Percentiles rank a stretch among this genome's conserved stretches.
These are phyloP conservation scores for Drosophila lacicola DNA, from an alignment of 2,888 invertebrate genomes.

Conservation along the genomic window DNA sequence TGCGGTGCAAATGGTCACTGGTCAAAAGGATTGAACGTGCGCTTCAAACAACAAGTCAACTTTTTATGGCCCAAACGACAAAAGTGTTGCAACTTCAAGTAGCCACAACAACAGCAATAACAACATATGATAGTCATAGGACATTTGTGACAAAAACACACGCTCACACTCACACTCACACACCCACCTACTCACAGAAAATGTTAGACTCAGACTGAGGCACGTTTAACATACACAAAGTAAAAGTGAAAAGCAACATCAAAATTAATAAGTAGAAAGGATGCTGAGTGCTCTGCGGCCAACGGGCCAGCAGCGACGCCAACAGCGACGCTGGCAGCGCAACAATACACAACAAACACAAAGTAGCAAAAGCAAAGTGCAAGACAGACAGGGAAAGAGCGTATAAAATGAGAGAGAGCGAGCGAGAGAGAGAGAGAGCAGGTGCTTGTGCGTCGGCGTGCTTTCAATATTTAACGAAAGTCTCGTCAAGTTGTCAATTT, in stretches of 20 bases:
- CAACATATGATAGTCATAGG: conserved; percentile 46
- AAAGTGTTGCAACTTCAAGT: conserved; percentile 32
- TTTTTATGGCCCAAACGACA: conserved; percentile 42
- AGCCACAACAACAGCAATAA: conserved; percentile 32
- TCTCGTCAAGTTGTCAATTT: conserved; percentile 49
- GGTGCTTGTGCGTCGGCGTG: conserved; percentile 56
- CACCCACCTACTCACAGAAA: conserved; percentile 6
- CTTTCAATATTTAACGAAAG: conserved; percentile 71
- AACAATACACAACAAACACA: conserved; percentile 45
- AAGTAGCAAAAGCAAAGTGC: conserved; percentile 41
- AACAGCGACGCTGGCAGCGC: conserved; percentile 36
- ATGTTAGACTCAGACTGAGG: conserved; percentile 29
- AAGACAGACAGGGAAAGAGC: conserved; percentile 31
- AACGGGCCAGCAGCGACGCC: conserved; percentile 36
- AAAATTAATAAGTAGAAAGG: conserved; percentile 81
- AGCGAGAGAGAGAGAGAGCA: conserved; percentile 7
- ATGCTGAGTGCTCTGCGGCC: conserved; percentile 67
- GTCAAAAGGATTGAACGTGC: conserved; percentile 38
- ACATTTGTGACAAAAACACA: conserved; percentile 22
- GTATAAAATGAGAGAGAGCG: conserved; percentile 7
- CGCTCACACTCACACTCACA: conserved; percentile 9
- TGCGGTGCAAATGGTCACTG: conserved; percentile 38
- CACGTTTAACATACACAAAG: conserved; percentile 79
- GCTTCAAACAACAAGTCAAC: conserved; percentile 39
- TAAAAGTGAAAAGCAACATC: conserved; percentile 81